These are phyloP conservation scores for Nyctereutes procyonoides DNA, from an alignment of 2,113 vertebrate species.

Conservation along the genomic window DNA sequence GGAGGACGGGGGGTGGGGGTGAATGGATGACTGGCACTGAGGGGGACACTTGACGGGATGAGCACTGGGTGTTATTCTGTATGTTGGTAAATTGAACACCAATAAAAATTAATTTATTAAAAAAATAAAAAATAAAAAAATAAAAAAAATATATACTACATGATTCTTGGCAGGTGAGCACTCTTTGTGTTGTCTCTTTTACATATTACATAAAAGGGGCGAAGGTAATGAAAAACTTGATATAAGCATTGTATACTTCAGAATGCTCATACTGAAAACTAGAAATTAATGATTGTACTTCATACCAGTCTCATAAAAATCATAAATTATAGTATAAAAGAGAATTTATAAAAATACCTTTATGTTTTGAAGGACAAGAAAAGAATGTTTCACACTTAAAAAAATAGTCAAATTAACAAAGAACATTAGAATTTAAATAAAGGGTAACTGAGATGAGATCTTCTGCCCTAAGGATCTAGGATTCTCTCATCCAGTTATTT, in stretches of 20 bases:
- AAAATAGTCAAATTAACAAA: constrained; percentile 30
- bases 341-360: background rate
- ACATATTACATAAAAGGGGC: constrained; percentile 8
- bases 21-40: too few species aligned
- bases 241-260: background rate
- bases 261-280: background rate
- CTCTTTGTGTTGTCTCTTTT: background rate
- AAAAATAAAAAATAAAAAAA: too few species aligned
- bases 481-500: constrained; percentile 34
- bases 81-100: too few species aligned
- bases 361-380: background rate
- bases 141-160: too few species aligned
- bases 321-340: background rate
- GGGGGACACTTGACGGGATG: too few species aligned
- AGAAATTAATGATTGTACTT: background rate
- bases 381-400: background rate
- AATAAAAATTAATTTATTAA: too few species aligned
- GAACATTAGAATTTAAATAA: background rate
- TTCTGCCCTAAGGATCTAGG: constrained; percentile 1
- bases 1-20: too few species aligned
- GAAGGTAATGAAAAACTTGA: background rate
- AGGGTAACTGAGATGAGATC: background rate
- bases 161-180: background rate
- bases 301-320: background rate
- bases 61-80: too few species aligned